These are phyloP conservation scores for Lates japonicus DNA, from an alignment of 2,797 vertebrate genomes.

Conservation along the genomic window DNA sequence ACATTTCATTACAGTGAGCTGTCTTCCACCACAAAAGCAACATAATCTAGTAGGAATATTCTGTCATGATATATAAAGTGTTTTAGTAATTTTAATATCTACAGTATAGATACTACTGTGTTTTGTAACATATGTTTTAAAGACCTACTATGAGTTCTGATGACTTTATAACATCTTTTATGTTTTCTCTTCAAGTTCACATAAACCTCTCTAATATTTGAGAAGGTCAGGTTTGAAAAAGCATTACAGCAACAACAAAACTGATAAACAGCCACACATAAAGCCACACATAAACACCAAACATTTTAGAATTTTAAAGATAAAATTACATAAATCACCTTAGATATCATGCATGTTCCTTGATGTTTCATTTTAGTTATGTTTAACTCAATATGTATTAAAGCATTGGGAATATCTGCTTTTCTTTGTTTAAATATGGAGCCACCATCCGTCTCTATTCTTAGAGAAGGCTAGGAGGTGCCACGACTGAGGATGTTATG, in stretches of 20 bases:
- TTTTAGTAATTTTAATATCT: neutral
- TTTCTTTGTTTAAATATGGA: neutral
- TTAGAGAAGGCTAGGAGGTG: constrained; percentile 56
- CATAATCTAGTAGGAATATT: neutral
- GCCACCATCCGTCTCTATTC: constrained; percentile 48
- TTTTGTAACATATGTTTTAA: neutral
- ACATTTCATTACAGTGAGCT: neutral
- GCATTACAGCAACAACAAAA: neutral
- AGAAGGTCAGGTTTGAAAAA: neutral
- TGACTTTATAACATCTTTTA: neutral
- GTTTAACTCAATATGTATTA: neutral
- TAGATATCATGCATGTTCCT: neutral
- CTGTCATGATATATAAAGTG: neutral
- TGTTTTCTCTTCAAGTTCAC: neutral
- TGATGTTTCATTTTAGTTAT: neutral
- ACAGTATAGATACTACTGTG: neutral
- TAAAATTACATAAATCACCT: neutral
- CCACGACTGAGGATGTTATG: constrained; percentile 72
- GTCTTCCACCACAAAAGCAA: neutral
- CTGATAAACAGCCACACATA: neutral
- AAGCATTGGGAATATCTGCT: neutral
- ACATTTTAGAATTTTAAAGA: neutral
- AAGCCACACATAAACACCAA: neutral
- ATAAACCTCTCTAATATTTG: neutral
- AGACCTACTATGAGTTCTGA: neutral